Evolutionary conservation across 2,113 vertebrate species (phyloP), one percentile per base, ranked within the genome.

Genomic region (Cromileptes altivelis): DNA sequence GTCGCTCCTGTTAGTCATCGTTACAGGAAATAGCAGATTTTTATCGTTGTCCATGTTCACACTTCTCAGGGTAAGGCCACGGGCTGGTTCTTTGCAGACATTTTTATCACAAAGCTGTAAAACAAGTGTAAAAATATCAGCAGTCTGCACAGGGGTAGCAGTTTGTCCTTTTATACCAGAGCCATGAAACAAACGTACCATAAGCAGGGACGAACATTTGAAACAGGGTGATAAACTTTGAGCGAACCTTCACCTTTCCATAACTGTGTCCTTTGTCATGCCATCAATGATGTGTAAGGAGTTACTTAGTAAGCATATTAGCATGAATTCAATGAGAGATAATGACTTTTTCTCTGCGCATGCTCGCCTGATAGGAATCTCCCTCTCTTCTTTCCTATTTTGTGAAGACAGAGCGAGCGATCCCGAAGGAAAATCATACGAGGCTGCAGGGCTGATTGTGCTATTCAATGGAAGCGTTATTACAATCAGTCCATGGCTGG

Each of bases 401-500:
- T 85, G 64, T 79, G 71, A 86, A 86, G 87, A 88, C 78, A 70
- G 86, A 86, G 77, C 25, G 11, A 85, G 78, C 23, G 6, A 80
- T 81, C 80, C 82, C 79, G 42, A 21, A 85, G 88, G 82, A 91
- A 89, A 89, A 90, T 90, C 88, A 86, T 62, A 75, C 11, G 37
- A 67, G 82, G 75, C 72, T 45, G 12, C 30, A 77, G 79, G 82
- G 85, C 87, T 93, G 88, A 94, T 92, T 93, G 92, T 91, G 89
- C 87, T 84, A 88, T 92, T 92, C 85, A 94, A 82, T 82, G 62
- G 83, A 82, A 82, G 81, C 62, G n/a, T 88, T 92, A 92, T 93
- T 93, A 93, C 90, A 93, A 92, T 93, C 92, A 93, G 88, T 56
- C 87, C 77, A 52, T 63, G 84, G 85, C 85, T 74, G 74, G 80